Base-by-base conservation (phyloP, 2,888 invertebrate species). In the Clitarchus hookeri region DNA sequence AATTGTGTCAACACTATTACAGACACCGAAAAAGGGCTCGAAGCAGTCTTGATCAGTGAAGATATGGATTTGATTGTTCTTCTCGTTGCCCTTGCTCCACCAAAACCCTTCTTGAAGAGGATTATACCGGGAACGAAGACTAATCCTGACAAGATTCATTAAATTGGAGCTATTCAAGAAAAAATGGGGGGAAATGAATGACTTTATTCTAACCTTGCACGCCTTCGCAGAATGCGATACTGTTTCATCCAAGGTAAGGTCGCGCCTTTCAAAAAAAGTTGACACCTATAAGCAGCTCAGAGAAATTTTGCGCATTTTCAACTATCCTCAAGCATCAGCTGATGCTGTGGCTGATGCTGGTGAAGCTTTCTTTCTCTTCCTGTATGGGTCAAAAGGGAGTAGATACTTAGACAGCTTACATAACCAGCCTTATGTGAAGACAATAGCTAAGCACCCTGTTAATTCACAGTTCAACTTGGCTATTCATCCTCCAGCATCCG, bases 61-160 rank as follows among this genome's bases (percentile, higher is more conserved):
- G 79, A 79, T 27, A 79, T n/a, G 13, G 79, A 79, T 16, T 79
- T 79, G 79, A 6, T 16, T 2, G n/a, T 79, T 79, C 79, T 79
- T 79, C 79, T 79, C 16, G 27, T 79, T n/a, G 25, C 79, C 79
- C 79, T 79, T 27, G n/a, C 79, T 79, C 79, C 79, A 79, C 79
- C 25, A n/a, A 79, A 79, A 4, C 4, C 79, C 12, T 78, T 11
- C 11, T 78, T 78, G n/a, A 78, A 78, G n/a, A 78, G 2, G 16
- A 78, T 78, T 26, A 78, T 3, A 1, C 78, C 78, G 8, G 78
- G 78, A 78, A 78, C 16, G 19, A 78, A 78, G 1, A 78, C 78
- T 23, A 3, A 26, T 26, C 4, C 11, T 25, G 79, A 79, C 0
- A 79, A 79, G 25, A 23, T 79, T 79, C 79, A 79, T 13, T 27